Conservation (phyloP, 2,888 invertebrate species). For the Kryphioiulus occultus region DNA sequence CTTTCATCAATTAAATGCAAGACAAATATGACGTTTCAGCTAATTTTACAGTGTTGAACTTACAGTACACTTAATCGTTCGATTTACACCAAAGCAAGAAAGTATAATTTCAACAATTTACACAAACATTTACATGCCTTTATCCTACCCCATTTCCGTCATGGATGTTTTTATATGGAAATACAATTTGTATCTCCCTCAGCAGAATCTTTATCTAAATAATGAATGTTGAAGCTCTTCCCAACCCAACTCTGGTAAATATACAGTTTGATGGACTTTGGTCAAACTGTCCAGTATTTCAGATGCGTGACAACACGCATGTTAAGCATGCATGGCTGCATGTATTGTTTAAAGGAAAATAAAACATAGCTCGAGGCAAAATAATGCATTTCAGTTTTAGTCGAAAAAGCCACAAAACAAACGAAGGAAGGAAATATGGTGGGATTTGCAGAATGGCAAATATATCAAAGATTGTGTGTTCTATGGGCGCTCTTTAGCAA, state of each 20-base stretch:
- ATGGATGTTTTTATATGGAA: no score
- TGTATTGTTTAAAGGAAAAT: not conserved
- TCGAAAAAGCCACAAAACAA: not conserved
- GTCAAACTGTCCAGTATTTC: not conserved
- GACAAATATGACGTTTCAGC: no score
- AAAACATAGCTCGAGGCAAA: not conserved
- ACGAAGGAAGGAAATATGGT: not conserved
- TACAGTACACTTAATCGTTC: no score
- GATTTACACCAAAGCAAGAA: no score
- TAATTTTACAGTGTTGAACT: no score
- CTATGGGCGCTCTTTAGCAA: constrained; percentile 12
- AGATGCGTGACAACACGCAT: not conserved
- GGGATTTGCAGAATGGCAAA: not conserved
- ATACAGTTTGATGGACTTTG: not conserved
- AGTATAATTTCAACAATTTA: no score
- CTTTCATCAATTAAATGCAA: no score
- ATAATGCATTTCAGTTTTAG: constrained; percentile 16
- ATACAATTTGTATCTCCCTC: no score
- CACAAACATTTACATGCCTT: no score
- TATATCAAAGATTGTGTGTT: not conserved
- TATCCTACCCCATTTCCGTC: no score
- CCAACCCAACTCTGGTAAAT: not conserved
- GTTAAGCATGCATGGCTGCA: not conserved
- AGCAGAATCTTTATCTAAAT: no score
- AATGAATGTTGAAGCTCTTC: not conserved